Conservation (phyloP, 2,888 invertebrate genomes). For the Euclidia mi region DNA sequence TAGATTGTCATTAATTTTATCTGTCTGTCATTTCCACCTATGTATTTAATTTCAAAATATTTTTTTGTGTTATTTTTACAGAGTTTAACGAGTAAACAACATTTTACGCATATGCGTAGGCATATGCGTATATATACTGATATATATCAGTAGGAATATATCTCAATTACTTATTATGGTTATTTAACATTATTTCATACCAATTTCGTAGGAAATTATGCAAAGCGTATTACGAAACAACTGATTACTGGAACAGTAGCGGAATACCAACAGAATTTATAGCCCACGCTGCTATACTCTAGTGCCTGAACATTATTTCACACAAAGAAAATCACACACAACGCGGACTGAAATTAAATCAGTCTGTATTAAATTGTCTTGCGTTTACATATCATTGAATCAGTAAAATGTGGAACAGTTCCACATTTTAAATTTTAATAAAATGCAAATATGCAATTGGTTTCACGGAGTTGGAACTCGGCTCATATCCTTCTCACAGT, state of each 20-base stretch:
- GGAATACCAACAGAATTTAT: background rate
- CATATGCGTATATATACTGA: no score
- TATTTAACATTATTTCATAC: background rate
- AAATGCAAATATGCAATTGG: conserved; percentile 54
- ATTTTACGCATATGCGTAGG: no score
- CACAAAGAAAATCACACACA: conserved; percentile 1
- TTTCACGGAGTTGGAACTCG: conserved; percentile 38
- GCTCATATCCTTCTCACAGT: conserved; percentile 39
- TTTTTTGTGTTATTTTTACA: no score
- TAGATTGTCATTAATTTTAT: no score
- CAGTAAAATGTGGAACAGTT: conserved; percentile 23
- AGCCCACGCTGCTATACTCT: background rate
- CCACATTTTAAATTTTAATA: conserved; percentile 52
- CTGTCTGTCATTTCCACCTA: no score
- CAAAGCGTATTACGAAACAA: background rate
- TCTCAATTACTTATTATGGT: no score
- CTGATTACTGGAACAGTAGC: background rate
- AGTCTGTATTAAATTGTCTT: conserved; percentile 13
- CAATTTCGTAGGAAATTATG: background rate
- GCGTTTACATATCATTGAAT: conserved; percentile 23
- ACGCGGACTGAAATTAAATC: conserved; percentile 9
- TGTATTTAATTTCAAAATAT: no score
- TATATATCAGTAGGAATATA: no score
- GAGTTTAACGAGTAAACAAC: no score
- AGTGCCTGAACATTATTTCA: background rate